These are phyloP conservation scores for Xanthorhoe spadicearia DNA, from an alignment of 2,888 invertebrate species.

Conservation along the genomic window DNA sequence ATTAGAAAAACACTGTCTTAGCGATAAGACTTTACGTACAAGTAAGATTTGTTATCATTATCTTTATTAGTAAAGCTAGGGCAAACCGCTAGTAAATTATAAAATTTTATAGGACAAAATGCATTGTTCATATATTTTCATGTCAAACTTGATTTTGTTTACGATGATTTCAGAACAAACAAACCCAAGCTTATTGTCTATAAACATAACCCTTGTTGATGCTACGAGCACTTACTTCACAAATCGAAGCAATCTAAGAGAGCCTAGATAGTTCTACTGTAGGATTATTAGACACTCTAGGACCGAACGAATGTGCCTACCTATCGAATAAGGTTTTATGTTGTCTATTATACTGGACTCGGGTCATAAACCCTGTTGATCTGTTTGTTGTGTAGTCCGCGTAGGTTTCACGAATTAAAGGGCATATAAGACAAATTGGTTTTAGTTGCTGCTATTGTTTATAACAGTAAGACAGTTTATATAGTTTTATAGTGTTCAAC, in stretches of 20 bases:
- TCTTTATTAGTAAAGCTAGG: too few species aligned
- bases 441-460: too few species aligned
- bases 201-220: not conserved
- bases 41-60: too few species aligned
- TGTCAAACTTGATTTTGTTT: not conserved
- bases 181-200: not conserved
- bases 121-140: not conserved
- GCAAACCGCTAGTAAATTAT: too few species aligned
- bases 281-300: not conserved
- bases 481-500: too few species aligned
- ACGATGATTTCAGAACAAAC: not conserved
- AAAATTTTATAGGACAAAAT: too few species aligned
- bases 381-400: not conserved
- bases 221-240: not conserved
- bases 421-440: too few species aligned
- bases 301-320: not conserved
- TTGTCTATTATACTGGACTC: not conserved
- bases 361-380: not conserved
- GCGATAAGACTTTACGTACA: too few species aligned
- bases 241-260: not conserved
- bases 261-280: not conserved
- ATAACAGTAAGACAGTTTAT: too few species aligned
- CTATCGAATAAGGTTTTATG: conserved; percentile 4
- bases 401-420: not conserved
- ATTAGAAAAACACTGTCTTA: too few species aligned